Base-by-base conservation (phyloP, 2,113 vertebrate species). In the Megalops atlanticus region DNA sequence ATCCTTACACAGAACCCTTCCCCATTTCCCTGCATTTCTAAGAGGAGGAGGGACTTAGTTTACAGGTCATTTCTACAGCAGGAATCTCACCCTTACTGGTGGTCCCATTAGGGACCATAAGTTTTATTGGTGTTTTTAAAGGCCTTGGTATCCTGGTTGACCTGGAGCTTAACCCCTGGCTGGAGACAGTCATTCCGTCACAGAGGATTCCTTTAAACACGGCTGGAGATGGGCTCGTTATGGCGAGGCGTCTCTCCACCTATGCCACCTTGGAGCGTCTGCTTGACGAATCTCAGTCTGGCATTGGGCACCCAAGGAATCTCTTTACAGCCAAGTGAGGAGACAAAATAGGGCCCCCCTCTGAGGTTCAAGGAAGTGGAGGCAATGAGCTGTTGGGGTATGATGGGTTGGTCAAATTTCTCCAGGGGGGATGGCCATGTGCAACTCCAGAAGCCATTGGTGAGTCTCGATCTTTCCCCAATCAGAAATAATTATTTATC, bases 71-170 rank as follows among this genome's bases (percentile, higher is more conserved):
- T 38, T 80, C 76, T 81, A 45, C 78, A 54, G 74, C 82, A 82
- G 82, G 84, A 85, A 83, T 82, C 78, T 80, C 68, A 68, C 47
- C 82, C 54, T 74, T 84, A 83, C 82, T 89, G 90, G 89, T 92
- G 90, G 90, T 91, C 90, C 87, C 84, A 89, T 88, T 89, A 89
- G 82, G 71, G 75, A 81, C 84, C 78, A 89, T 90, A 90, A 83
- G 81, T 89, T 92, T 92, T 88, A 90, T 80, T 81, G 86, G 80
- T 71, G 81, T 86, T 83, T 85, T 86, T 86, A 85, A 86, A 83
- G 84, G 78, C 58, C 41, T 82, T 83, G 75, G 83, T 85, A 89
- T 91, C 81, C 82, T 77, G 81, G 76, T 81, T 86, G 81, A 89
- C 88, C 86, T 76, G 45, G 76, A 84, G 79, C 84, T 84, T 85